Percentiles rank a stretch among this genome's conserved stretches.
These are phyloP conservation scores for Diorhabda sublineata DNA, from an alignment of 1,140 invertebrate genomes.

Conservation along the genomic window DNA sequence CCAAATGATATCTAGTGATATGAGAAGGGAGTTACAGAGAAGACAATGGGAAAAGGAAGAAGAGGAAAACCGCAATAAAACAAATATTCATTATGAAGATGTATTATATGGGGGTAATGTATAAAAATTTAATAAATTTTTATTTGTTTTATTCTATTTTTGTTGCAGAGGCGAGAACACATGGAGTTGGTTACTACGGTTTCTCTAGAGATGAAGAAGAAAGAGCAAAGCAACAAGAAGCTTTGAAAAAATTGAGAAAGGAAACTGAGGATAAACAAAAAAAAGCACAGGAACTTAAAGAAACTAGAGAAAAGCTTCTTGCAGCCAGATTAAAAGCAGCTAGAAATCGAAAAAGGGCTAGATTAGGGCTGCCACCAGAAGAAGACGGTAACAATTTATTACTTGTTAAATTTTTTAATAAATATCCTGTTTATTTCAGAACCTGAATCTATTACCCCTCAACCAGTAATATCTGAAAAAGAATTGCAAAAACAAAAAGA, in stretches of 20 bases:
- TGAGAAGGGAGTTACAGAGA: slow-evolving; percentile 54
- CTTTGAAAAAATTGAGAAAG: slow-evolving; percentile 63
- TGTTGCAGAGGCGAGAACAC: slow-evolving; percentile 71
- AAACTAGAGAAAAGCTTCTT: slow-evolving; percentile 65
- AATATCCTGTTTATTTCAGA: slow-evolving; percentile 37
- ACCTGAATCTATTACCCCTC: slow-evolving; percentile 50
- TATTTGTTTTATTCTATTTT: slow-evolving; percentile 6
- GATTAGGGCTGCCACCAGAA: slow-evolving; percentile 69
- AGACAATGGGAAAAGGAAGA: slow-evolving; percentile 66
- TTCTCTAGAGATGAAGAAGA: slow-evolving; percentile 81
- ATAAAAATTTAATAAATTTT: slow-evolving; percentile 16
- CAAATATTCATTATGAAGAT: slow-evolving; percentile 83
- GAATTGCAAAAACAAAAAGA: slow-evolving; percentile 38
- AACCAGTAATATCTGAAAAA: slow-evolving; percentile 48
- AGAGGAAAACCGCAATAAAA: slow-evolving; percentile 53
- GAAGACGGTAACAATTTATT: slow-evolving; percentile 40
- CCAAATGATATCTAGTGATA: slow-evolving; percentile 49
- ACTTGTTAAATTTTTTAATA: not conserved
- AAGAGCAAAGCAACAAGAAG: slow-evolving; percentile 71
- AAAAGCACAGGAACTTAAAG: slow-evolving; percentile 59
- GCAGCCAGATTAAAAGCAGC: slow-evolving; percentile 74
- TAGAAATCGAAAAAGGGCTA: slow-evolving; percentile 67
- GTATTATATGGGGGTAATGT: slow-evolving; percentile 73
- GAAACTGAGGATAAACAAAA: slow-evolving; percentile 67
- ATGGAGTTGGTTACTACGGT: slow-evolving; percentile 84